Base-by-base conservation (phyloP, 2,888 invertebrate genomes). In the Hemicrepidius hirtus region DNA sequence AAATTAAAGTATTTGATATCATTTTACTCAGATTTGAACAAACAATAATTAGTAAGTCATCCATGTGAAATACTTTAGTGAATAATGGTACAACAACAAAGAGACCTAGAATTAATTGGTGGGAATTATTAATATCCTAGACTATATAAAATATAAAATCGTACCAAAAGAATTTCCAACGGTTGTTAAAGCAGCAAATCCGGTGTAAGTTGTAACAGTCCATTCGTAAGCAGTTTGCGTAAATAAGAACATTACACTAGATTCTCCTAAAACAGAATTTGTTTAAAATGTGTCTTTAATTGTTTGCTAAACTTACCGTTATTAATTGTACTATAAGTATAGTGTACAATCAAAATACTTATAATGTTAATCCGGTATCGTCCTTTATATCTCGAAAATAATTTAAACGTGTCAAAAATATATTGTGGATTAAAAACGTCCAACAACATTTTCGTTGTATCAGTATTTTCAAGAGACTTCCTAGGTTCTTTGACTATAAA, bases 231-330 rank as follows among this genome's bases (percentile, higher is more conserved):
- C 87, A 84, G 87, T 88, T 77, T 90, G 87, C 0, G 88, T 88
- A 83, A 90, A 91, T 84, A 90, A 87, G 84, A 88, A 91, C 49
- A 89, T 88, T 83, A 90, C 87, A 83, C 88, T 89, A 82, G 87
- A 86, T 87, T 91, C 90, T 84, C 90, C 90, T 88, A 85, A 73
- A 88, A 66, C 10, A 65, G 1, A 10, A 20, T 53, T 13, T 3
- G 12, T 18, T 37, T 55, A 28, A 53, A 16, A 3, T 21, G 24
- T 21, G 20, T 12, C n/a, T 7, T 24, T 13, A 21, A 32, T 13
- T 53, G 9, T 55, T 2, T 13, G 0, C 20, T 32, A 55, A 32
- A 28, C 79, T 75, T 79, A 83, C 84, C 84, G 67, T 75, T 77
- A n/a, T 77, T 75, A 0, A 84, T 82, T 37, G 79, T 75, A 40